Percentiles rank a stretch among this genome's conserved stretches.
Conservation (phyloP, 1,140 invertebrate species). For the Papilio xuthus region DNA sequence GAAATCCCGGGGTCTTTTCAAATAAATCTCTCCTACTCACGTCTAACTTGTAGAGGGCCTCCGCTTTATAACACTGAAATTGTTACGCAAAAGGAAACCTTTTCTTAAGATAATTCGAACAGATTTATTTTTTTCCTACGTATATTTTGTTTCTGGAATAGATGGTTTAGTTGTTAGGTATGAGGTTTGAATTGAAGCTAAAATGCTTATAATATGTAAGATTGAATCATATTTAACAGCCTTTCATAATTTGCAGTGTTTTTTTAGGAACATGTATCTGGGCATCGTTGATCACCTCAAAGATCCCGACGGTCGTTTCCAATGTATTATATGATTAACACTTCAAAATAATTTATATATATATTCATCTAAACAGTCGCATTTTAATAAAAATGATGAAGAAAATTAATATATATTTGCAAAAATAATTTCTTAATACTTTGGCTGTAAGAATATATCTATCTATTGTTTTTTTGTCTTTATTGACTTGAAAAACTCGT, state of each 20-base stretch:
- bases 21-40: slow-evolving; percentile 26
- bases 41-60: slow-evolving; percentile 19
- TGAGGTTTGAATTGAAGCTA: not conserved
- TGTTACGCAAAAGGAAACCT: slow-evolving; percentile 26
- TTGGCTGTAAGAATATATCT: no score
- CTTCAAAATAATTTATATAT: no score
- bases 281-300: no score
- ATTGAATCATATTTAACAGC: no score
- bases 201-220: not conserved
- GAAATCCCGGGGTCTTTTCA: slow-evolving; percentile 21
- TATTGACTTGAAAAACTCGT: not conserved
- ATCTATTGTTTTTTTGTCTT: not conserved
- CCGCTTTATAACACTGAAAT: slow-evolving; percentile 19
- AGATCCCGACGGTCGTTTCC: no score
- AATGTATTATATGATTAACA: no score
- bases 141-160: not conserved
- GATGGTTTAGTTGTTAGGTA: not conserved
- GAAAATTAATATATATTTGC: no score
- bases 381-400: no score
- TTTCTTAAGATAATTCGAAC: slow-evolving; percentile 20
- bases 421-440: no score
- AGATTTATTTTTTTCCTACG: slow-evolving; percentile 17
- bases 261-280: no score
- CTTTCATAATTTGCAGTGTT: no score
- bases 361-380: no score